Conservation (phyloP, 2,113 vertebrate genomes). For the Saimiri boliviensis region DNA sequence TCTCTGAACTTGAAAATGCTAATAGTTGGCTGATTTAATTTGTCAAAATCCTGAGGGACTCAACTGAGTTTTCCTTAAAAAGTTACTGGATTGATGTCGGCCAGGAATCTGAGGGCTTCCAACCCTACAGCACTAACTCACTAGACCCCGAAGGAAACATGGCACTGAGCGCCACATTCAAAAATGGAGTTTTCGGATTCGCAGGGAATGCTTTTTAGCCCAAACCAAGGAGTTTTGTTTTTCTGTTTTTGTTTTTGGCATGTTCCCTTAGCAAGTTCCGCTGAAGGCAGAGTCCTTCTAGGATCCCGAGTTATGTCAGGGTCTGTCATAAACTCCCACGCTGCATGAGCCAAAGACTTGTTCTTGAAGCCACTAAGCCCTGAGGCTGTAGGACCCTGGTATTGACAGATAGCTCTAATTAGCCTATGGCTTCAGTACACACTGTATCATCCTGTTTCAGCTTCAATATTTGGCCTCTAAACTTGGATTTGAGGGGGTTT, state of each 20-base stretch:
- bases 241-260: not conserved
- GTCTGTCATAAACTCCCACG: not conserved
- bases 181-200: not conserved
- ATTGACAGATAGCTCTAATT: not conserved
- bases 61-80: not conserved
- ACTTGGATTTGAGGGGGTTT: not conserved
- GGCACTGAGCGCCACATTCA: not conserved
- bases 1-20: conserved; percentile 38
- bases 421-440: not conserved
- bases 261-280: not conserved
- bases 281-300: not conserved
- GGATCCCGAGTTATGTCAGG: not conserved
- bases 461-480: not conserved
- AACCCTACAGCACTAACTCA: not conserved
- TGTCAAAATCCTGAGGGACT: conserved; percentile 4
- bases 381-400: not conserved
- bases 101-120: not conserved
- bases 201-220: not conserved
- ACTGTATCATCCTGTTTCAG: not conserved
- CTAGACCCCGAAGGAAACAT: not conserved
- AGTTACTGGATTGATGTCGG: not conserved
- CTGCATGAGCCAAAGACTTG: not conserved
- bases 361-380: not conserved
- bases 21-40: conserved; percentile 27
- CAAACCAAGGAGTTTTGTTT: not conserved